Evolutionary conservation across 2,888 invertebrate species (phyloP).

Genomic region (Acrobasis consociella): DNA sequence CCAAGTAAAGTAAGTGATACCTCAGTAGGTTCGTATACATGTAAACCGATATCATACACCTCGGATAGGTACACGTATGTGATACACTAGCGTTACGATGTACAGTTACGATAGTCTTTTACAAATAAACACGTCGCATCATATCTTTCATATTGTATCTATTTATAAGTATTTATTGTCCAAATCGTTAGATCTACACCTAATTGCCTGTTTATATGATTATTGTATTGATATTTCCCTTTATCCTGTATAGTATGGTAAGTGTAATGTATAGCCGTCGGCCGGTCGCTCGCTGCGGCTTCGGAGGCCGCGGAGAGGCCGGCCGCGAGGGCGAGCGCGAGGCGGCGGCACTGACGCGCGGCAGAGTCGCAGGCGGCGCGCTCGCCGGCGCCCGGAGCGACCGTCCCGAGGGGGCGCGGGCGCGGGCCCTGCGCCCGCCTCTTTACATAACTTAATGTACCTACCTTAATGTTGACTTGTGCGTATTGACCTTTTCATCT

Average conservation of each 20-base stretch:
- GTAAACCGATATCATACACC: constrained; percentile 14
- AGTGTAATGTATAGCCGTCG: constrained; percentile 27
- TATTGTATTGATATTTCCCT: constrained; percentile 22
- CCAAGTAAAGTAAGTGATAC: constrained; percentile 43
- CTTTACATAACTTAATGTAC: constrained; percentile 31
- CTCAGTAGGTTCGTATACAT: constrained; percentile 31
- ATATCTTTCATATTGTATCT: constrained; percentile 44
- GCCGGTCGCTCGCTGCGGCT: constrained; percentile 12
- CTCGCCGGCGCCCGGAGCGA: constrained; percentile 38
- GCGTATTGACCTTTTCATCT: constrained; percentile 43
- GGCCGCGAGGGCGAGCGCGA: not conserved
- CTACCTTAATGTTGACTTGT: constrained; percentile 51
- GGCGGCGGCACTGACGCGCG: constrained; percentile 18
- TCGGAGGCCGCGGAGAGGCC: not conserved
- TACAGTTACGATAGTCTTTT: constrained; percentile 26
- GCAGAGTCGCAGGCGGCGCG: constrained; percentile 29
- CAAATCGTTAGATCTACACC: constrained; percentile 42
- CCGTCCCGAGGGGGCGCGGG: constrained; percentile 42
- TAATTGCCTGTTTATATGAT: constrained; percentile 33
- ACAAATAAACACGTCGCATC: constrained; percentile 32
- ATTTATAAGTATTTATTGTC: constrained; percentile 38
- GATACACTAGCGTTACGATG: constrained; percentile 32
- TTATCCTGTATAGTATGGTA: constrained; percentile 20
- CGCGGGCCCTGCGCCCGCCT: constrained; percentile 22
- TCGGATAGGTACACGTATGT: constrained; percentile 28